Base-by-base conservation (phyloP, 1,140 invertebrate genomes). In the Sipha flava region DNA sequence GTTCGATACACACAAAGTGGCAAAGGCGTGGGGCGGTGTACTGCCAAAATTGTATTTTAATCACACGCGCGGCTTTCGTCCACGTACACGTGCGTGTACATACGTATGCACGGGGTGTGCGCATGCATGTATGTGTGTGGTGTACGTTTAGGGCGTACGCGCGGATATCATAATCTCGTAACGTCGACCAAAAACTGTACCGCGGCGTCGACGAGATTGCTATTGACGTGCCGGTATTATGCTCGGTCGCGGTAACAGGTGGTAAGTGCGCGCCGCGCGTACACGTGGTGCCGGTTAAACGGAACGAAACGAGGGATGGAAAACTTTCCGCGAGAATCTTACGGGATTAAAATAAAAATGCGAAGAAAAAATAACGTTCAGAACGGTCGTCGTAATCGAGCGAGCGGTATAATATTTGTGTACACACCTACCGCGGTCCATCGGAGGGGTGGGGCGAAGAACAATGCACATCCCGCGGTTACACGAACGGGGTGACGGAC, bases 21-120 rank as follows among this genome's bases (percentile, higher is more conserved):
- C 59, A 62, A 62, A 62, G 31, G 59, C 59, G 16, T 29, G 23
- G 18, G 23, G 59, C 29, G 0, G 31, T 18, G 3, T 9, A 21
- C 43, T n/a, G 64, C 72, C 72, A 34, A 75, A 75, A 75, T 75
- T n/a, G 72, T 52, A 75, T 75, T 75, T 75, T 75, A 75, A 75
- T 75, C 72, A 31, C 72, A 54, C 49, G n/a, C 29, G 21, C 49
- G 45, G 47, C 49, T 54, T 54, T 52, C 47, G 47, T 34, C 47
- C 54, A 23, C 10, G n/a, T 49, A 70, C 16, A 45, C 66, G n/a
- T 59, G 29, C 3, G 6, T 12, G 14, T 59, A 3, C 29, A 12
- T 26, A 52, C 49, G 12, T 26, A 26, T 31, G 37, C 21, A 31
- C 37, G 14, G 29, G 72, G n/a, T 12, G n/a, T 59, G 29, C 3